Percentiles rank a stretch among this genome's conserved stretches.
Evolutionary conservation across 2,888 invertebrate genomes (phyloP).

Genomic region (Agriopis aurantiaria): DNA sequence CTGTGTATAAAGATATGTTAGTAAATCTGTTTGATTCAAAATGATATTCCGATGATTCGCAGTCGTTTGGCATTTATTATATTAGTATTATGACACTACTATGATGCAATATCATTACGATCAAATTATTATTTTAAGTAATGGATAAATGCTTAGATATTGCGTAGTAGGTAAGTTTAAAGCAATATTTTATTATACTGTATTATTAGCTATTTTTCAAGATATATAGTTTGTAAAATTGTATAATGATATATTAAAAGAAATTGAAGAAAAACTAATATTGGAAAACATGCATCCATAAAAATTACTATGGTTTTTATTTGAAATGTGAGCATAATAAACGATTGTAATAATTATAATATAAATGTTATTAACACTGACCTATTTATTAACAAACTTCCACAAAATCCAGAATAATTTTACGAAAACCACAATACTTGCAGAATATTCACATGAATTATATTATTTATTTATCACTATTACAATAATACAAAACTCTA

Average conservation of each 20-base stretch:
- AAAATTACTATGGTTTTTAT: neutral
- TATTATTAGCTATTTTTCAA: constrained; percentile 1
- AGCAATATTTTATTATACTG: constrained; percentile 15
- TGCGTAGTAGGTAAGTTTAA: constrained; percentile 6
- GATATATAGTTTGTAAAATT: neutral
- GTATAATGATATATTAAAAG: no score
- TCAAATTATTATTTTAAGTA: constrained; percentile 2
- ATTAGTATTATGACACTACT: constrained; percentile 37
- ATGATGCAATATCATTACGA: constrained; percentile 16
- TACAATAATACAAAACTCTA: constrained; percentile 73
- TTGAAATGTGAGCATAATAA: constrained; percentile 3
- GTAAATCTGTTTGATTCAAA: constrained; percentile 59
- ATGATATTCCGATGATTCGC: constrained; percentile 68
- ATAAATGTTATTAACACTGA: constrained; percentile 16
- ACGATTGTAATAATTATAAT: constrained; percentile 5
- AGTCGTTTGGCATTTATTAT: constrained; percentile 50
- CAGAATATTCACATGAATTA: constrained; percentile 56
- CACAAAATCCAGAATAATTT: constrained; percentile 25
- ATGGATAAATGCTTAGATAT: constrained; percentile 13
- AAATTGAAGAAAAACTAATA: neutral
- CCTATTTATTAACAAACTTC: constrained; percentile 4
- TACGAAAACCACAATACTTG: constrained; percentile 31
- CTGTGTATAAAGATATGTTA: constrained; percentile 73
- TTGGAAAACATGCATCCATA: neutral
- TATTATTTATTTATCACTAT: constrained; percentile 50